Base-by-base conservation (phyloP, 2,888 invertebrate species). In the Agrotis puta region DNA sequence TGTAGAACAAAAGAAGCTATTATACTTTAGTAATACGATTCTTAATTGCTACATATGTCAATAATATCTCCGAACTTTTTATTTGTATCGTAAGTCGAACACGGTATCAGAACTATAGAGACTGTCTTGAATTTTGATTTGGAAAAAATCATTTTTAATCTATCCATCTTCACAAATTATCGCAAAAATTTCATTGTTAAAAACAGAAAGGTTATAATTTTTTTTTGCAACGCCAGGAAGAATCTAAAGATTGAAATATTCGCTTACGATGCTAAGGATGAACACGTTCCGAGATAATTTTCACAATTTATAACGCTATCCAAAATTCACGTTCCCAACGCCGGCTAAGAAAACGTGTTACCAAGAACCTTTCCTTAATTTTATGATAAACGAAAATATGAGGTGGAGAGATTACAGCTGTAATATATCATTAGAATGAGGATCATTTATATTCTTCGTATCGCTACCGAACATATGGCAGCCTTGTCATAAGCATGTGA, bases 361-460 rank as follows among this genome's bases (percentile, higher is more conserved):
- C 24, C 39, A n/a, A 68, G 76, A 66, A 56, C 24, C 18, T 45
- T 58, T 45, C 58, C 64, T 27, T 82, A 65, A 77, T 77, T 47
- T 63, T 45, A 68, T 61, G 27, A 56, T 64, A 45, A 76, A 76
- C 39, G 58, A 77, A 81, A 81, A 64, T 77, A 54, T 57, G 16
- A 61, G 56, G 48, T 66, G 68, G 54, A 64, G 69, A 54, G 68
- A 74, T 77, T 77, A 51, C 47, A 20, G 45, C 54, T 58, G 58
- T 59, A 77, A 77, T 65, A 18, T 67, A 74, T 71, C 70, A 68
- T 65, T 70, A 67, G 48, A 82, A 84, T 65, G 62, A 67, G 64
- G 51, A 47, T 65, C 64, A 48, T 78, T 82, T 70, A 65, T 71
- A 82, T 56, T 59, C 74, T 20, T 65, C 64, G 63, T 71, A 71